Conservation (phyloP, 2,888 invertebrate genomes). For the Nemapogon koenigi region DNA sequence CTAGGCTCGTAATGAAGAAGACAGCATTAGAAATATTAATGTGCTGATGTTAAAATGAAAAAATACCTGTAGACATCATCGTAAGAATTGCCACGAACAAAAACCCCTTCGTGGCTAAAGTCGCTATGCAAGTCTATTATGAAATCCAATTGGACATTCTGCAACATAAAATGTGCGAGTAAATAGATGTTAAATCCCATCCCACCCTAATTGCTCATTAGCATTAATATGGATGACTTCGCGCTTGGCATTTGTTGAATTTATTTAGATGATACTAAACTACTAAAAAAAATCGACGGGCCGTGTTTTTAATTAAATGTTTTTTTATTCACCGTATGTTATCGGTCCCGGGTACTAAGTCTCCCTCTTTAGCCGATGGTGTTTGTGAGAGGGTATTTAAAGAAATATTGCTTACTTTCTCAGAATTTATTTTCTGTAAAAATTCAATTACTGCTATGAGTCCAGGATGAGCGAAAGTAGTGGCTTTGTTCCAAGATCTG, state of each 20-base stretch:
- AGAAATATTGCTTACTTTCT: constrained; percentile 63
- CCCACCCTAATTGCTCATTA: no score
- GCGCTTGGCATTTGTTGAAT: no score
- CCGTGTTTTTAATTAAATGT: neutral
- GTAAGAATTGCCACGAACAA: constrained; percentile 93
- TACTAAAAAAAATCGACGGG: no score
- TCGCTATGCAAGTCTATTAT: constrained; percentile 96
- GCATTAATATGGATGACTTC: no score
- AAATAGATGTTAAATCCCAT: no score
- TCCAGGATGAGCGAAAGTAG: constrained; percentile 92
- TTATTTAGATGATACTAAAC: no score
- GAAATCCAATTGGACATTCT: constrained; percentile 80
- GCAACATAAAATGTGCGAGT: no score
- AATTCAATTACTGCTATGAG: constrained; percentile 82
- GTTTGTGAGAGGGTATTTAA: neutral
- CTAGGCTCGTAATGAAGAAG: no score
- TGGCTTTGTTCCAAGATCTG: constrained; percentile 89
- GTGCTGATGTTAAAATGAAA: no score
- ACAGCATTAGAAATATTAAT: no score
- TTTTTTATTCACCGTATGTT: no score
- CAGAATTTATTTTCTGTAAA: constrained; percentile 78
- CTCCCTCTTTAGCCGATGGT: neutral
- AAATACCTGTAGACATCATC: constrained; percentile 89
- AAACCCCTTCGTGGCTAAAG: constrained; percentile 89
- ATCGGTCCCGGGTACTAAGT: neutral